Percentiles rank a stretch among this genome's conserved stretches.
Conservation (phyloP, 2,797 vertebrate species). For the Sebastiscus tertius region DNA sequence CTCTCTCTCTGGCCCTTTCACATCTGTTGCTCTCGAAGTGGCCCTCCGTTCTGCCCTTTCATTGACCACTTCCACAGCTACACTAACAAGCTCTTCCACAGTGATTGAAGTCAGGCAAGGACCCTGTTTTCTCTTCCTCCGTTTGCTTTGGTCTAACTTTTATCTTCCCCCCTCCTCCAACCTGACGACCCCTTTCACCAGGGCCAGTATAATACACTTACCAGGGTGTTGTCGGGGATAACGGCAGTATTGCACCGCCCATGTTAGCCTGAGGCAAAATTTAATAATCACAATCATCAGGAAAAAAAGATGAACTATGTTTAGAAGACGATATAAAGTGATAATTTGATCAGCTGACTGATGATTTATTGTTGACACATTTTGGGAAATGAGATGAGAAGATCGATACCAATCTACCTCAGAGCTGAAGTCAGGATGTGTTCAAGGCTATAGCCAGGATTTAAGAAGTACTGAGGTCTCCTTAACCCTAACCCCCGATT, state of each 20-base stretch:
- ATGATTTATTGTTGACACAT: neutral
- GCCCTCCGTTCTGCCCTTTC: constrained; percentile 40
- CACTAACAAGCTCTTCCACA: constrained; percentile 51
- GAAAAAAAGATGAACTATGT: neutral
- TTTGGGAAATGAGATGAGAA: neutral
- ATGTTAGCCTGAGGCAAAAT: neutral
- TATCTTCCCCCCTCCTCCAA: neutral
- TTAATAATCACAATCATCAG: neutral
- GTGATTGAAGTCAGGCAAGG: constrained; percentile 43
- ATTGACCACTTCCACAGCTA: constrained; percentile 61
- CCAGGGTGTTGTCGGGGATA: neutral
- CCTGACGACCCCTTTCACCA: constrained; percentile 31
- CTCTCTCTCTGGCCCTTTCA: neutral
- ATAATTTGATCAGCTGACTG: neutral
- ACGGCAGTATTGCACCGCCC: too few species aligned
- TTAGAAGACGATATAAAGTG: neutral
- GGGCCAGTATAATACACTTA: constrained; percentile 4
- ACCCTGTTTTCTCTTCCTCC: constrained; percentile 44
- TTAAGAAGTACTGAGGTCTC: neutral
- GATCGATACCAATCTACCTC: too few species aligned
- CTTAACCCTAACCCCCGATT: neutral
- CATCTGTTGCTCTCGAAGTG: constrained; percentile 35
- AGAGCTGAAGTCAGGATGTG: neutral
- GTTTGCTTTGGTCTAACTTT: constrained; percentile 51
- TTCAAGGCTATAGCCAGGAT: neutral